phyloP scores from a whole-genome alignment of 2,113 vertebrate genomes.

The Pyrgilauda ruficollis region DNA sequence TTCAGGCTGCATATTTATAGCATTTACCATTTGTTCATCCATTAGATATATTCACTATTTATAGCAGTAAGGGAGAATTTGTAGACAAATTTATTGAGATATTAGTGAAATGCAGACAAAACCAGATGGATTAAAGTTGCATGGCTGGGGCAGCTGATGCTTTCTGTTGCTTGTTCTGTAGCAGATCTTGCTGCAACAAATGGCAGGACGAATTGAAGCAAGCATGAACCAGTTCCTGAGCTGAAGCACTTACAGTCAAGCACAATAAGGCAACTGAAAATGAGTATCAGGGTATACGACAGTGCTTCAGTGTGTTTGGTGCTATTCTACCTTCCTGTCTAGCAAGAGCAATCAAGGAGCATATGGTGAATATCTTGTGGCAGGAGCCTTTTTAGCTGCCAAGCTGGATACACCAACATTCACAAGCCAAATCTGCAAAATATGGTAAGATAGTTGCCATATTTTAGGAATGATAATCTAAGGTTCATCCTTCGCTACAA shows the following conservation, averaged over 20 bases:
- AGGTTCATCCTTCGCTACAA: accelerated
- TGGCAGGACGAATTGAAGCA: neutral
- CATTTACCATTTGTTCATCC: neutral
- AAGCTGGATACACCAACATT: neutral
- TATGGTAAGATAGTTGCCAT: accelerated
- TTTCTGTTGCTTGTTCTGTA: neutral
- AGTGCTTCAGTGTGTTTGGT: neutral
- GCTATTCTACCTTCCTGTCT: neutral
- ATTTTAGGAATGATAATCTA: neutral
- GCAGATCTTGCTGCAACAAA: neutral
- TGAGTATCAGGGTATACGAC: neutral
- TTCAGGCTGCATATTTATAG: neutral
- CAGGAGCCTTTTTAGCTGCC: neutral
- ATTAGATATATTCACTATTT: neutral
- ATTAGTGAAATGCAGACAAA: neutral
- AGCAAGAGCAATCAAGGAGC: neutral
- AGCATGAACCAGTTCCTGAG: neutral
- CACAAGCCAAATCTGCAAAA: neutral
- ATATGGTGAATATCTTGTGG: neutral
- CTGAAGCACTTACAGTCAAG: neutral
- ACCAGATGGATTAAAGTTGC: neutral
- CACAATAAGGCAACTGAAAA: neutral
- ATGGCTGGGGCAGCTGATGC: neutral
- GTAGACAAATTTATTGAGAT: neutral
- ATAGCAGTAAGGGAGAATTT: neutral